These are phyloP conservation scores for Drosophila subpulchrella DNA, from an alignment of 1,140 invertebrate species.

Conservation along the genomic window DNA sequence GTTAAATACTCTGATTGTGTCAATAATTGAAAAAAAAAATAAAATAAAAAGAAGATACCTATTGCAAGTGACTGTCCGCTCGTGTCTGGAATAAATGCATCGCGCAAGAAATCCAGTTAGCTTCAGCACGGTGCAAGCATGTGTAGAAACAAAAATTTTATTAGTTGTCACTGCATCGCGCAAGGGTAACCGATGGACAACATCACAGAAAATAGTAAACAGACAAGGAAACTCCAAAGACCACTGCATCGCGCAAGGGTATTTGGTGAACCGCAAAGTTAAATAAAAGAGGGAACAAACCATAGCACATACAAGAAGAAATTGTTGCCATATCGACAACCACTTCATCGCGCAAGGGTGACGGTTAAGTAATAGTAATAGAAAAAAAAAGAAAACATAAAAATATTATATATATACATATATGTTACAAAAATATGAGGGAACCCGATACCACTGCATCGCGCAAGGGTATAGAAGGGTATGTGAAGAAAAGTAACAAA, in stretches of 20 bases:
- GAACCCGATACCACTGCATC: slow-evolving; percentile 7
- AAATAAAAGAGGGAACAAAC: no score
- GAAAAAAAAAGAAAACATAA: no score
- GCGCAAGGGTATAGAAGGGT: slow-evolving; percentile 6
- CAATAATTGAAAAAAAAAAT: slow-evolving; percentile 7
- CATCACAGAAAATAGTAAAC: no score
- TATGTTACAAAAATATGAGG: slow-evolving; percentile 11
- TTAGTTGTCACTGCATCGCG: not conserved
- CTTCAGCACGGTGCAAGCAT: not conserved
- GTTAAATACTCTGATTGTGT: not conserved
- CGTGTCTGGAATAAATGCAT: slow-evolving; percentile 8
- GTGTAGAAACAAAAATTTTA: not conserved
- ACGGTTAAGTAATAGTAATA: no score
- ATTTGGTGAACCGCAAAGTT: no score
- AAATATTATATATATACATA: no score
- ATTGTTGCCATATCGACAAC: no score
- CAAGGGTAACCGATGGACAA: not conserved
- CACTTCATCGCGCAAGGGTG: no score
- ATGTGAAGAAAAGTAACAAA: not conserved
- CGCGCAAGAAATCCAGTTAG: slow-evolving; percentile 5
- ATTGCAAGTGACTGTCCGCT: slow-evolving; percentile 10
- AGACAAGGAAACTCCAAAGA: no score
- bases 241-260: no score
- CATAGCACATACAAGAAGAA: no score
- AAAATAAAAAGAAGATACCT: not conserved